Percentiles rank a stretch among this genome's conserved stretches.
These are phyloP conservation scores for Psylliodes chrysocephalus DNA, from an alignment of 2,888 invertebrate genomes.

Conservation along the genomic window DNA sequence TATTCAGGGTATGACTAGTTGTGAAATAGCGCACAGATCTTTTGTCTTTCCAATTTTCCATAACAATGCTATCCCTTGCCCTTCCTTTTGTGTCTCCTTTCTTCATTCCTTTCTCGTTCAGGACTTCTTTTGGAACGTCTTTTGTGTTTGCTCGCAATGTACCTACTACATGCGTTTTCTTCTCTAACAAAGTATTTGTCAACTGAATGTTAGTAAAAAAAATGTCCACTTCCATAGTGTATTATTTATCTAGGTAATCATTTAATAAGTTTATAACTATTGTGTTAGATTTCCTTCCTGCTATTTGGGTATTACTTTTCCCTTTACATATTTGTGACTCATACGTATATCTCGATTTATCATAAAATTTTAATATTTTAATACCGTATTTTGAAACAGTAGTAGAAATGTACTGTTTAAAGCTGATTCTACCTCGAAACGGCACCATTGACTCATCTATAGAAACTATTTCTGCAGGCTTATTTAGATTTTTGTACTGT, in stretches of 20 bases:
- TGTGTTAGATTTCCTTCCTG: slow-evolving; percentile 4
- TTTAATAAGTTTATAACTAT: slow-evolving; percentile 28
- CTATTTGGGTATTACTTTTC: not conserved
- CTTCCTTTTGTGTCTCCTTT: no score
- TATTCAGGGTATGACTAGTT: slow-evolving; percentile 24
- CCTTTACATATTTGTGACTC: not conserved
- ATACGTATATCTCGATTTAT: slow-evolving; percentile 26
- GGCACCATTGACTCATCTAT: slow-evolving; percentile 26
- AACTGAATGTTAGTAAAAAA: slow-evolving; percentile 28
- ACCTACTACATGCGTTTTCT: slow-evolving; percentile 29
- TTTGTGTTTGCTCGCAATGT: slow-evolving; percentile 26
- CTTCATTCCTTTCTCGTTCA: no score
- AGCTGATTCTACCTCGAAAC: slow-evolving; percentile 23
- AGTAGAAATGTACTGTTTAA: slow-evolving; percentile 29
- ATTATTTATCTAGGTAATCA: slow-evolving; percentile 14
- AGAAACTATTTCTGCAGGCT: slow-evolving; percentile 22
- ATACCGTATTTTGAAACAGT: slow-evolving; percentile 25
- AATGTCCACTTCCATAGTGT: slow-evolving; percentile 20
- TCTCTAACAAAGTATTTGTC: slow-evolving; percentile 17
- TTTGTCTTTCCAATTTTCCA: no score
- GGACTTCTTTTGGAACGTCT: no score
- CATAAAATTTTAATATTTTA: slow-evolving; percentile 29
- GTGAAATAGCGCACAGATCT: not conserved
- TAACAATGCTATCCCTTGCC: no score
- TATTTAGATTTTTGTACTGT: slow-evolving; percentile 6